Evolutionary conservation across 2,797 vertebrate genomes (phyloP).

Genomic region (Myiotriccus ornatus): DNA sequence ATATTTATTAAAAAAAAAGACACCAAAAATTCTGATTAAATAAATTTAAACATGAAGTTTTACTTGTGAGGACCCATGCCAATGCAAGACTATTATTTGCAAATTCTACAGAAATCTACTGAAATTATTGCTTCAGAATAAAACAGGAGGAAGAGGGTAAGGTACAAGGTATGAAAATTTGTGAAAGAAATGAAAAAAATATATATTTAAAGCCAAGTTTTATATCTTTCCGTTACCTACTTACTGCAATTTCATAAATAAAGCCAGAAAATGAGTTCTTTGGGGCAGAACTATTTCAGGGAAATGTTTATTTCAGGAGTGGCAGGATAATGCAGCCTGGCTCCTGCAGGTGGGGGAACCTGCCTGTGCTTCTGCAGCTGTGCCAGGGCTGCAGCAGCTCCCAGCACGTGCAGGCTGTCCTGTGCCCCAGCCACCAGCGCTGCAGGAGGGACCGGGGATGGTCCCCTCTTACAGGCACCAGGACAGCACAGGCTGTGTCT

Average conservation of each 20-base stretch:
- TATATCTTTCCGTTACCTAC: neutral
- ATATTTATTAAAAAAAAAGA: neutral
- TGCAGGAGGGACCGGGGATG: neutral
- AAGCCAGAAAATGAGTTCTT: neutral
- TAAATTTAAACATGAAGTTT: neutral
- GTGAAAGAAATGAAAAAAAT: neutral
- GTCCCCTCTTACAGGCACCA: too few species aligned
- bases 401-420: neutral
- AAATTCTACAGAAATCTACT: neutral
- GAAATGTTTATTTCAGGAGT: neutral
- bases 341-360: neutral
- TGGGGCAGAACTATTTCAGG: neutral
- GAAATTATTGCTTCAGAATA: neutral
- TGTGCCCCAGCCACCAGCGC: neutral
- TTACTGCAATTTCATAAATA: neutral
- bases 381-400: neutral
- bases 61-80: neutral
- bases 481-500: neutral
- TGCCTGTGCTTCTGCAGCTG: accelerated
- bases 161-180: neutral
- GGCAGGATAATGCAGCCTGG: neutral
- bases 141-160: neutral
- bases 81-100: neutral
- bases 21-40: neutral
- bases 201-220: neutral